Conservation (phyloP, 2,888 invertebrate genomes). For the Brachyptera putata region DNA sequence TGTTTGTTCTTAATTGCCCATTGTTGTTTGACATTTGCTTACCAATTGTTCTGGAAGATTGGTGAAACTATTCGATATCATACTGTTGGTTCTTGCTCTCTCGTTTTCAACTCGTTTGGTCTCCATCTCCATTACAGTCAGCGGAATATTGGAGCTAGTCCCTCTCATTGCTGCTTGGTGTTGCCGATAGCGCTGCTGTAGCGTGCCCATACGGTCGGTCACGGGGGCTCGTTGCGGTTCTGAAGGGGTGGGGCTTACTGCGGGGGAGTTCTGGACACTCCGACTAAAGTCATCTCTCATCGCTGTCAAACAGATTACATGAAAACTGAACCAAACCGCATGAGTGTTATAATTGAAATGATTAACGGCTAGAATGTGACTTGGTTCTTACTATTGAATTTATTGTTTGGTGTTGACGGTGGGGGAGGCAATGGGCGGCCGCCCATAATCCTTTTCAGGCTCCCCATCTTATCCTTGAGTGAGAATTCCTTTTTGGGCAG, state of each 20-base stretch:
- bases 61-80: slow-evolving; percentile 19
- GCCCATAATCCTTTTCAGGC: slow-evolving; percentile 44
- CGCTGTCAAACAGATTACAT: slow-evolving; percentile 15
- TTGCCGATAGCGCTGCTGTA: slow-evolving; percentile 56
- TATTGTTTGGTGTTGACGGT: slow-evolving; percentile 41
- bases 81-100: slow-evolving; percentile 24
- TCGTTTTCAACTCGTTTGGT: slow-evolving; percentile 11
- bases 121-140: slow-evolving; percentile 35
- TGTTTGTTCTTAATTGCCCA: too few species aligned
- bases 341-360: slow-evolving; percentile 5
- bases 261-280: slow-evolving; percentile 15
- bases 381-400: slow-evolving; percentile 29
- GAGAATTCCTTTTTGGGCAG: slow-evolving; percentile 39
- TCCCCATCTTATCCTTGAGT: slow-evolving; percentile 50
- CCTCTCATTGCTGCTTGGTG: slow-evolving; percentile 52
- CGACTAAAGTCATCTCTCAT: slow-evolving; percentile 18
- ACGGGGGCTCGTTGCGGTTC: not conserved
- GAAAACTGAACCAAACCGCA: slow-evolving; percentile 14
- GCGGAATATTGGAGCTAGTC: slow-evolving; percentile 32
- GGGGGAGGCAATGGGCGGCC: slow-evolving; percentile 55
- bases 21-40: too few species aligned
- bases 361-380: not conserved
- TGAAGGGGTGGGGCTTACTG: not conserved
- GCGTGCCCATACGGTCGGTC: slow-evolving; percentile 32
- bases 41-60: slow-evolving; percentile 4